phyloP scores from a whole-genome alignment of 2,113 vertebrate species.

The Onychostoma macrolepis region DNA sequence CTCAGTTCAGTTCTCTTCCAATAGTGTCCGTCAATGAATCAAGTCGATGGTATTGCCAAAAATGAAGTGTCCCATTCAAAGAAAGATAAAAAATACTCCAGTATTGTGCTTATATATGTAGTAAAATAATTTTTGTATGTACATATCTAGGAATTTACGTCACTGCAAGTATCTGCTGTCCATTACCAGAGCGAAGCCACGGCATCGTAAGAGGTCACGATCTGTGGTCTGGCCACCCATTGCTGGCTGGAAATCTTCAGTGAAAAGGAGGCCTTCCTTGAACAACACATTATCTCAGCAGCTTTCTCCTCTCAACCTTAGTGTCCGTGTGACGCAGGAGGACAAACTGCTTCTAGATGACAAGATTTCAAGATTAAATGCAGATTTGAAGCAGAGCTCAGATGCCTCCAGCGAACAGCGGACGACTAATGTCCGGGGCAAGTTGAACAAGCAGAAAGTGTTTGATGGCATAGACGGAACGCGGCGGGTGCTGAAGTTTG shows the following conservation, averaged over 20 bases:
- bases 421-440: not conserved
- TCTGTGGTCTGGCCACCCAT: not conserved
- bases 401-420: not conserved
- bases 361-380: not conserved
- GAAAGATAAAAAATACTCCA: not conserved
- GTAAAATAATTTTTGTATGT: not conserved
- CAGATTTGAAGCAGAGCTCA: not conserved
- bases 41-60: too few species aligned
- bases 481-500: slow-evolving; percentile 43
- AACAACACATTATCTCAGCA: not conserved
- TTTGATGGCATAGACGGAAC: not conserved
- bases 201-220: not conserved
- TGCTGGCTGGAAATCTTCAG: not conserved
- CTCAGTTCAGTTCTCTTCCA: too few species aligned
- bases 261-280: not conserved
- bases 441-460: not conserved
- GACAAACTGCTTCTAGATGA: not conserved
- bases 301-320: not conserved
- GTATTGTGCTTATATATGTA: not conserved
- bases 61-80: not conserved
- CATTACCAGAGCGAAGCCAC: slow-evolving; percentile 15
- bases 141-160: slow-evolving; percentile 42
- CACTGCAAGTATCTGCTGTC: slow-evolving; percentile 21
- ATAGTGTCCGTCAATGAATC: too few species aligned
- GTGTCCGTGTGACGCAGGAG: not conserved